These are phyloP conservation scores for Agrypnus murinus DNA, from an alignment of 2,888 invertebrate species.

Conservation along the genomic window DNA sequence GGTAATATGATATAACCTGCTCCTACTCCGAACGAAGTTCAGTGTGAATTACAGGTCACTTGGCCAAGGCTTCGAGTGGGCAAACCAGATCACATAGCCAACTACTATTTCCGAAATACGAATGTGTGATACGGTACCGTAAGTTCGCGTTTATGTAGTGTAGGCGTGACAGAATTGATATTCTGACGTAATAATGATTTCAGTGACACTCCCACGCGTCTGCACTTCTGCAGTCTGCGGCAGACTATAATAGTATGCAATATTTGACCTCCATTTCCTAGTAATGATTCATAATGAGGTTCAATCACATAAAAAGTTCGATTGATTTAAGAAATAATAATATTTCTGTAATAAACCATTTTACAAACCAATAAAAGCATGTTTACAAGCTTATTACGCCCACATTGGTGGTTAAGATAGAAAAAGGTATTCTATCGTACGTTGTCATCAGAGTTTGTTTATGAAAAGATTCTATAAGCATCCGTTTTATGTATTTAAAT, in stretches of 20 bases:
- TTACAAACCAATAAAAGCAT: too few relatives aligned
- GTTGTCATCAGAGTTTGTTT: too few relatives aligned
- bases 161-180: constrained; percentile 45
- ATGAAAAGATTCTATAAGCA: too few relatives aligned
- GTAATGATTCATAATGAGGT: too few relatives aligned
- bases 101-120: constrained; percentile 46
- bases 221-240: constrained; percentile 28
- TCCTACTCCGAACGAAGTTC: constrained; percentile 41
- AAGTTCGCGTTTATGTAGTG: constrained; percentile 32
- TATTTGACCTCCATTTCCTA: constrained; percentile 15
- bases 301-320: too few relatives aligned
- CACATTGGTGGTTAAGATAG: too few relatives aligned
- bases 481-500: too few relatives aligned
- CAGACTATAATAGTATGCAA: constrained; percentile 13
- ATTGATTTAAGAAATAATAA: too few relatives aligned
- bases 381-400: too few relatives aligned
- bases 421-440: too few relatives aligned
- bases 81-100: constrained; percentile 46
- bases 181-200: constrained; percentile 34
- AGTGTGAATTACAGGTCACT: constrained; percentile 52
- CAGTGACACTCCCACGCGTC: constrained; percentile 43
- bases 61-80: constrained; percentile 52
- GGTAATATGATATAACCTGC: constrained; percentile 48
- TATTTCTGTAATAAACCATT: too few relatives aligned
- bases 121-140: constrained; percentile 47